A percentile compares a stretch with the other conserved stretches of the same genome.
Evolutionary conservation across 35 echinoderm and acorn worm species (phyloP).

Genomic region (Chiridota heheva): DNA sequence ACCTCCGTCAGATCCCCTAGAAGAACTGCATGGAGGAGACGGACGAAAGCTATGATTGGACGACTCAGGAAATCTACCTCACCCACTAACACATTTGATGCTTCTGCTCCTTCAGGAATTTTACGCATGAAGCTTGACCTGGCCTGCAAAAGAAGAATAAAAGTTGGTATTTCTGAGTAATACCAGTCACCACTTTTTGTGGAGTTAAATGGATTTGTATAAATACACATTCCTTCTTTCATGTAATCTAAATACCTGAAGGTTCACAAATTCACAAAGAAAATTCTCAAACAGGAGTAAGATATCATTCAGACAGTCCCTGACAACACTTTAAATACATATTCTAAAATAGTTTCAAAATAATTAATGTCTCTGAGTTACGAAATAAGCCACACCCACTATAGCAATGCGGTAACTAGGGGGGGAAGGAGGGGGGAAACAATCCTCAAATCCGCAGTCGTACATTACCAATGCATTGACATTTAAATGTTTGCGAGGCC

Average conservation of each 20-base stretch:
- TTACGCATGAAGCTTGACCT: constrained; percentile 84
- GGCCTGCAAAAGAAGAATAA: constrained; percentile 30
- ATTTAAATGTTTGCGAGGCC: too few relatives aligned
- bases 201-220: not conserved
- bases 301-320: too few relatives aligned
- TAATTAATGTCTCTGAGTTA: too few relatives aligned
- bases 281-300: too few relatives aligned
- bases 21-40: constrained; percentile 58
- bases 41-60: constrained; percentile 87
- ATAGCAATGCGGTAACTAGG: too few relatives aligned
- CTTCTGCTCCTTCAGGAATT: constrained; percentile 81
- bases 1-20: constrained; percentile 91
- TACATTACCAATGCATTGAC: too few relatives aligned
- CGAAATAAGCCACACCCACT: too few relatives aligned
- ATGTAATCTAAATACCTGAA: not conserved
- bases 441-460: too few relatives aligned
- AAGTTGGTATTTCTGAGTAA: not conserved
- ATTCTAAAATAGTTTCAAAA: too few relatives aligned
- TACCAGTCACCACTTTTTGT: not conserved
- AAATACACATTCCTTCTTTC: not conserved
- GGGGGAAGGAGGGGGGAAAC: too few relatives aligned
- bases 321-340: too few relatives aligned
- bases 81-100: constrained; percentile 88
- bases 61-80: constrained; percentile 86
- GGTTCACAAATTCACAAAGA: too few relatives aligned